Evolutionary conservation across 2,888 invertebrate species (phyloP), one percentile per base, ranked within the genome.

Genomic region (Branchipolynoe longqiensis): DNA sequence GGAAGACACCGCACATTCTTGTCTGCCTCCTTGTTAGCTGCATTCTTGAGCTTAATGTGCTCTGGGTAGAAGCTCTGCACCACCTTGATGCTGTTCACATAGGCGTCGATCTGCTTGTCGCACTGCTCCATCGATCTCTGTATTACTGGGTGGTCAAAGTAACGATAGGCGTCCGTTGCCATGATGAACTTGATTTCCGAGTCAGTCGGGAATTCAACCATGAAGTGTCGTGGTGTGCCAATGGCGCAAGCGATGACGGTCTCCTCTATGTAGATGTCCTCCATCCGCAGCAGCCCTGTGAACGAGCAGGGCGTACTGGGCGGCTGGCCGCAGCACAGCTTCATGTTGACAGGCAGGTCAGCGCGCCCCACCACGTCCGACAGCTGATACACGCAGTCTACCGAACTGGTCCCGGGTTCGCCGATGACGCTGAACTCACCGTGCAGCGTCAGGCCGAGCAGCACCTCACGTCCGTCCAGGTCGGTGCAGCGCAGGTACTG

Each of bases 11-110:
- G 25, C 18, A 25, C 28, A 6, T 8, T 6, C n/a, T 38, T 69
- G 2, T 48, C 78, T 22, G 41, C 33, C 54, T 41, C 78, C 31
- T 78, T 48, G 0, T 18, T 28, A 0, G 18, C 18, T 31, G 48
- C 2, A 0, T 78, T 48, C 25, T 41, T 41, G 48, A 78, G 48
- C 22, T 78, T 78, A 8, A 78, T 28, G 28, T 78, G 78, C 48
- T 85, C 85, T 14, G 82, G 69, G 74, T 83, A 85, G 40, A 90
- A 88, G 58, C 88, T 88, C 62, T 89, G 89, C 59, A 90, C 89
- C 12, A 92, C 90, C 85, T 92, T 92, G 59, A 92, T 91, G 74
- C 91, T 89, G n/a, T 90, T 85, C 87, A 91, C 90, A 83, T 92
- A 92, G 0, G 89, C 86, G 18, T 87, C 87, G 3, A 90, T 90